Evolutionary conservation across 2,113 vertebrate species (phyloP), one percentile per base, ranked within the genome.

Genomic region (Electrona antarctica): DNA sequence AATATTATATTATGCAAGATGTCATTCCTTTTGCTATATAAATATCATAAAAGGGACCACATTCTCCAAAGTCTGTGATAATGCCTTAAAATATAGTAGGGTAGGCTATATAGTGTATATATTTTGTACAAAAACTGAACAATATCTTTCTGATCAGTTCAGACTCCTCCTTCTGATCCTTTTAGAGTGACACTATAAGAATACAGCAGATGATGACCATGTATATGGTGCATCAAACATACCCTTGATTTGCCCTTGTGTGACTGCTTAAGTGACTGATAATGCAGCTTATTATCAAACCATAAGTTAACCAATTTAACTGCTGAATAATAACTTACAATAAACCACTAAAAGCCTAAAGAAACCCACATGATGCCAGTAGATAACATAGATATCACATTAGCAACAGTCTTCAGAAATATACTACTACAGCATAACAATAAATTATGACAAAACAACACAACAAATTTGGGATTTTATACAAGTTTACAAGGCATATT

Each of bases 401-500:
- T n/a, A 63, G 46, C 15, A 46, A 70, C 15, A 73, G 56, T 64
- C 46, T 66, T 62, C n/a, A 59, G 47, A 79, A 85, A 76, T 66
- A 65, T 71, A 60, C n/a, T 47, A 45, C 56, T 47, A 45, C 56
- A 69, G 10, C 83, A 76, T 46, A 77, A 74, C 33, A 73, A 79
- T 82, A 69, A 58, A 21, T 6, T 29, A 80, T 52, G 14, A 64
- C 4, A 28, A 58, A 14, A 63, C 21, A 21, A 21, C 21, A 21
- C 21, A 21, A 63, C 46, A 63, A 48, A 61, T 62, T 64, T 51
- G 56, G 60, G 50, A 64, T 78, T 52, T 55, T 81, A 64, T 77
- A 87, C 77, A 91, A 69, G 64, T 85, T 79, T 79, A 85, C 60
- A 82, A 77, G 71, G 76, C 60, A 69, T 79, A 63, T 60, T 65